A percentile compares a stretch with the other conserved stretches of the same genome.
phyloP scores from a whole-genome alignment of 2,113 vertebrate genomes.

The Pterocles gutturalis region DNA sequence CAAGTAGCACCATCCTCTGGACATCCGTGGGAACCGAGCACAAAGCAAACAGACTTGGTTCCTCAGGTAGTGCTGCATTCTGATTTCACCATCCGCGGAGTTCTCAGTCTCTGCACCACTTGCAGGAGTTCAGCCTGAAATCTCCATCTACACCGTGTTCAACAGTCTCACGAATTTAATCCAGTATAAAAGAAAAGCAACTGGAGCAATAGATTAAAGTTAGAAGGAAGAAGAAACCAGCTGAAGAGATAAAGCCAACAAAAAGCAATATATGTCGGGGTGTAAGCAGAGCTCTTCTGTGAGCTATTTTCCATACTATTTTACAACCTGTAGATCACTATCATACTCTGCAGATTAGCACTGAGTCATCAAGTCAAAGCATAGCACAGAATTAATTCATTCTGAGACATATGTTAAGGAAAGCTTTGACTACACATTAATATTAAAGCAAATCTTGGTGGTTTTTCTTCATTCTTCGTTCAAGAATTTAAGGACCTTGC shows the following conservation, averaged over 20 bases:
- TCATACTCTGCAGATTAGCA: neutral
- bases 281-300: neutral
- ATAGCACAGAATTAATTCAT: neutral
- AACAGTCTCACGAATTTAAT: neutral
- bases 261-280: neutral
- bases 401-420: neutral
- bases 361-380: neutral
- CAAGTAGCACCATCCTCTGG: constrained; percentile 69
- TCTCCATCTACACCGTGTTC: neutral
- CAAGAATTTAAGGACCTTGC: neutral
- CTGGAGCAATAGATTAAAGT: neutral
- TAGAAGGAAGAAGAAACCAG: neutral
- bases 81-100: neutral
- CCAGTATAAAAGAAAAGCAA: neutral
- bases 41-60: neutral
- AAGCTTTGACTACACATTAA: neutral
- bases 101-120: neutral
- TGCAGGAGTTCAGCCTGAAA: neutral
- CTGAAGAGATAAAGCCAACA: neutral
- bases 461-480: neutral
- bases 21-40: constrained; percentile 17
- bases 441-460: neutral
- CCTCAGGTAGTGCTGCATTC: neutral
- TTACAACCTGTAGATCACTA: neutral
- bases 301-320: neutral